Conservation (phyloP, 2,113 vertebrate species). For the Triplophysa dalaica region DNA sequence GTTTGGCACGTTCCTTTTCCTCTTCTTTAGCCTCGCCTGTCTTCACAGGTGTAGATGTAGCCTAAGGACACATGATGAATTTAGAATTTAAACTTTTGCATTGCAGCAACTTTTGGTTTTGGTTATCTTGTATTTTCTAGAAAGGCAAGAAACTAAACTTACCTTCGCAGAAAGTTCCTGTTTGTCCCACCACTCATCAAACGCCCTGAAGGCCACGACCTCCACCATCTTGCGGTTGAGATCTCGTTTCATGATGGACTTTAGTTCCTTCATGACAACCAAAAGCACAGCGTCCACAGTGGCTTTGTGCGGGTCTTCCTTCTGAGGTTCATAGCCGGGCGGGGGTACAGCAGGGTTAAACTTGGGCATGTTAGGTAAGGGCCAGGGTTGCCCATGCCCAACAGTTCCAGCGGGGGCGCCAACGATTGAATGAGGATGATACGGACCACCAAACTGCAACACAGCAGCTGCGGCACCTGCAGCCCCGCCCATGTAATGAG, state of each 20-base stretch:
- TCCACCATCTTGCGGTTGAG: constrained; percentile 99
- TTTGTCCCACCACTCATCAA: constrained; percentile 99
- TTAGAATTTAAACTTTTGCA: background rate
- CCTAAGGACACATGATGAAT: constrained; percentile 65
- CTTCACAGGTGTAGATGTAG: constrained; percentile 90
- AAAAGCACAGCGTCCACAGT: constrained; percentile 92
- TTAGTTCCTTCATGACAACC: constrained; percentile 96
- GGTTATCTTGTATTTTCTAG: no score
- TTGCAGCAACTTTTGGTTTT: no score
- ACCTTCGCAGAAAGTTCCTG: constrained; percentile 95
- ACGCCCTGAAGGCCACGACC: constrained; percentile 95
- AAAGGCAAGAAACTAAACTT: constrained; percentile 27
- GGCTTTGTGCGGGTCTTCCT: constrained; percentile 96
- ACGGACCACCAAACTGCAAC: constrained; percentile 83
- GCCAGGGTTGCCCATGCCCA: constrained; percentile 85
- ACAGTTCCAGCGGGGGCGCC: constrained; percentile 61
- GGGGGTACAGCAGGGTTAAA: constrained; percentile 95
- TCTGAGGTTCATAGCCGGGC: constrained; percentile 88
- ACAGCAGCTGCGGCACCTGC: background rate
- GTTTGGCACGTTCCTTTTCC: constrained; percentile 87
- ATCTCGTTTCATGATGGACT: constrained; percentile 98
- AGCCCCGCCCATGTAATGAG: constrained; percentile 77
- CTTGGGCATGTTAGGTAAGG: constrained; percentile 79
- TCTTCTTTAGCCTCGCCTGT: constrained; percentile 88
- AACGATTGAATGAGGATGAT: constrained; percentile 80